Base-by-base conservation (phyloP, 2,797 vertebrate genomes). In the Channa striata region DNA sequence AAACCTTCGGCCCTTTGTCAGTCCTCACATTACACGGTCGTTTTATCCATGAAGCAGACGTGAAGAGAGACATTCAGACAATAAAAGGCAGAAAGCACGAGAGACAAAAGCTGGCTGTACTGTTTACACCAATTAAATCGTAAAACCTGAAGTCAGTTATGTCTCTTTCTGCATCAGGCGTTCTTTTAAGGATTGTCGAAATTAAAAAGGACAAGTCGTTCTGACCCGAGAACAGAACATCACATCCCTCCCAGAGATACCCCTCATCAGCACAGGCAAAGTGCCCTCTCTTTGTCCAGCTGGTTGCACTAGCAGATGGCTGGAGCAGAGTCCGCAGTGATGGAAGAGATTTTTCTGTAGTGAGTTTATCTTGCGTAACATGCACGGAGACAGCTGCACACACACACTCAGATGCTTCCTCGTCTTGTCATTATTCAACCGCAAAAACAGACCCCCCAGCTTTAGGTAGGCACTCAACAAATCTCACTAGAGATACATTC, bases 201-300 rank as follows among this genome's bases (percentile, higher is more conserved):
- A 74, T 59, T 36, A 47, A 69, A 34, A 59, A 68, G 78, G 61
- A 85, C 82, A 36, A 71, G 70, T 43, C 20, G 16, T 8, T 77
- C 81, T 82, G 85, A 90, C 85, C 87, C 63, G 74, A 78, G 82
- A 78, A 89, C 83, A 84, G 86, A 87, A 87, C 85, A 87, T 81
- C 68, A 50, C 83, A 78, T 84, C 48, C 61, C 83, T 78, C 77
- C 72, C 56, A n/a, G 0, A 23, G 7, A 68, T 47, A 30, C 4
- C 33, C 23, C 14, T 42, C 36, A 62, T 72, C 34, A 44, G 50
- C 23, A 57, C 8, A 60, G 4, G 5, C 43, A 21, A 46, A 49
- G 49, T 1, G 47, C 51, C 51, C 30, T 21, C 42, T 37, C 25
- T 64, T 48, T 81, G 56, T 64, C 33, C 53, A 60, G 58, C 1